These are phyloP conservation scores for Chionoecetes opilio DNA, from an alignment of 1,140 invertebrate species.

Conservation along the genomic window DNA sequence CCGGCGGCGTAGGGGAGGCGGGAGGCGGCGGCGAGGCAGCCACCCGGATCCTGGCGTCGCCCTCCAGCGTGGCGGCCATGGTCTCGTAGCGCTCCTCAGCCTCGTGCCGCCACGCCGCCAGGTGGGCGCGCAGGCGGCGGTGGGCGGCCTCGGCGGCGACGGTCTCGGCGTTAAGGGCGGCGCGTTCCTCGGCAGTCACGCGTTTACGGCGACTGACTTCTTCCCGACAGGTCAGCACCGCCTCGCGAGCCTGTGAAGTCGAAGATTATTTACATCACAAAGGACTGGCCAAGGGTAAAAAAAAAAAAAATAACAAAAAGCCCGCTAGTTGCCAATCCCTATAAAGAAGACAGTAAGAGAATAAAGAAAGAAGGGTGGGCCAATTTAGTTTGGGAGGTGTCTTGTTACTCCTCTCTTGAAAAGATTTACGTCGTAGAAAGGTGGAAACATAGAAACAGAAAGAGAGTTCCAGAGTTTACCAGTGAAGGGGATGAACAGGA, in stretches of 20 bases:
- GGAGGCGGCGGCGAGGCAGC: background rate
- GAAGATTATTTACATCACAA: too few species aligned
- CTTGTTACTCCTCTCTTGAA: too few species aligned
- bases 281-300: too few species aligned
- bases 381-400: too few species aligned
- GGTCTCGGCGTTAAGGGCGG: slow-evolving; percentile 41
- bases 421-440: too few species aligned
- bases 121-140: slow-evolving; percentile 64
- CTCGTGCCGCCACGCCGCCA: slow-evolving; percentile 65
- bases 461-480: too few species aligned
- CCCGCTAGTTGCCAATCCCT: too few species aligned
- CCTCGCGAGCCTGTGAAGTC: slow-evolving; percentile 5
- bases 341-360: too few species aligned
- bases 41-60: background rate
- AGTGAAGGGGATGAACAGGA: too few species aligned
- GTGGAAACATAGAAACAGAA: too few species aligned
- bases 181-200: slow-evolving; percentile 53
- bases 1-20: background rate
- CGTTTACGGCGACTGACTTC: slow-evolving; percentile 61
- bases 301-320: too few species aligned
- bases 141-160: slow-evolving; percentile 62
- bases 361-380: too few species aligned
- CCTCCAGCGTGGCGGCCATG: slow-evolving; percentile 46
- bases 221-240: slow-evolving; percentile 55
- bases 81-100: slow-evolving; percentile 61